A percentile compares a stretch with the other conserved stretches of the same genome.
Evolutionary conservation across 2,888 invertebrate species (phyloP).

Genomic region (Drosophila colorata): DNA sequence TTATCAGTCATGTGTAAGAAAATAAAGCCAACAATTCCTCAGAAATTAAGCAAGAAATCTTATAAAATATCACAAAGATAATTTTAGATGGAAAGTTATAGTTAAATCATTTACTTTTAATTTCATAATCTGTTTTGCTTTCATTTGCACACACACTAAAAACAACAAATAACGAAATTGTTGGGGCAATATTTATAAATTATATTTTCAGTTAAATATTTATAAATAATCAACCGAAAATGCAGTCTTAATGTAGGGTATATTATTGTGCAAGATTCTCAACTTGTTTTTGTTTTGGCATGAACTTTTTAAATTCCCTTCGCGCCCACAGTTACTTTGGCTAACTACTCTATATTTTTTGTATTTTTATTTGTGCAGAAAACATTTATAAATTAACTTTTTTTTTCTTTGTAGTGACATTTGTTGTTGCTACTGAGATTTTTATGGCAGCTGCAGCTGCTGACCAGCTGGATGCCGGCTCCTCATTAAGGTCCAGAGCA

Average conservation of each 20-base stretch:
- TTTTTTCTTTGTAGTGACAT: constrained; percentile 25
- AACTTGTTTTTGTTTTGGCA: background rate
- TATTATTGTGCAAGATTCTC: background rate
- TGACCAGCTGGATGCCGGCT: constrained; percentile 42
- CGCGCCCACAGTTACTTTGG: constrained; percentile 30
- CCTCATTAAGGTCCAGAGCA: constrained; percentile 49
- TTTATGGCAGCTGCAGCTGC: constrained; percentile 41
- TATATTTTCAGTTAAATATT: background rate
- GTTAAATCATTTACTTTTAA: too few species aligned
- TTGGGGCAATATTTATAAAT: too few species aligned
- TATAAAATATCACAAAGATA: too few species aligned
- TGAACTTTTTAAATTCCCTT: constrained; percentile 10
- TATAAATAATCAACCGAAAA: background rate
- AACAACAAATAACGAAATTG: too few species aligned
- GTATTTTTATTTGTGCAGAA: background rate
- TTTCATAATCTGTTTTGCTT: too few species aligned
- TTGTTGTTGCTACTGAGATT: constrained; percentile 33
- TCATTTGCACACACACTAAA: background rate
- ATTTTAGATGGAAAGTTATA: too few species aligned
- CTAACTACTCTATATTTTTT: constrained; percentile 25
- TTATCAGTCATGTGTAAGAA: background rate
- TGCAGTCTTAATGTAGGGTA: background rate
- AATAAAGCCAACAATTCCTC: background rate
- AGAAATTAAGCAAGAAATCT: too few species aligned
- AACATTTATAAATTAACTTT: constrained; percentile 11